Evolutionary conservation across 2,888 invertebrate species (phyloP).

Genomic region (Archips xylosteana): DNA sequence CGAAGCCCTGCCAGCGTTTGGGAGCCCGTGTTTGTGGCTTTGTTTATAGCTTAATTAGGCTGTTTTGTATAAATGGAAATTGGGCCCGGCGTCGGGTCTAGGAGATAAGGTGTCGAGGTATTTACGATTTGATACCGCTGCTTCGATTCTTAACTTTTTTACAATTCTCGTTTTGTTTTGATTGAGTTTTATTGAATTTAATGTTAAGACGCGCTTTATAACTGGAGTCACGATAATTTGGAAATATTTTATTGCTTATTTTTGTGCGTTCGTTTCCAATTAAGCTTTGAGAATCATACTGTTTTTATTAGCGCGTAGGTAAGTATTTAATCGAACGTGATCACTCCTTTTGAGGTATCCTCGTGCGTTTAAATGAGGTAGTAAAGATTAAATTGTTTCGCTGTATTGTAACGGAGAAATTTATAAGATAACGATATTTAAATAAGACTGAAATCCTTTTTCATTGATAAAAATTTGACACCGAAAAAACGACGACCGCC

Average conservation of each 20-base stretch:
- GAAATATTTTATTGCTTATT: conserved; percentile 40
- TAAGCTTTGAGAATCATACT: conserved; percentile 34
- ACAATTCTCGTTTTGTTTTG: conserved; percentile 68
- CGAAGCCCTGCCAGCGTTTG: conserved; percentile 70
- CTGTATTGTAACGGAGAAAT: conserved; percentile 40
- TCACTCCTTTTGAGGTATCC: conserved; percentile 25
- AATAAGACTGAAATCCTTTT: conserved; percentile 84
- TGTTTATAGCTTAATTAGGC: conserved; percentile 85
- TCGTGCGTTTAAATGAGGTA: conserved; percentile 37
- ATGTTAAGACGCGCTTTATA: conserved; percentile 42
- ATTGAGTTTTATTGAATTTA: conserved; percentile 57
- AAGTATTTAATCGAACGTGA: conserved; percentile 32
- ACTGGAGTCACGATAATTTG: conserved; percentile 39
- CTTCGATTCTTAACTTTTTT: conserved; percentile 58
- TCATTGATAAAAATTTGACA: conserved; percentile 85
- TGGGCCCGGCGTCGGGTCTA: conserved; percentile 72
- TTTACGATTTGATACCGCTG: conserved; percentile 78
- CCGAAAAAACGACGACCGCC: conserved; percentile 75
- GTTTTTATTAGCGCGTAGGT: conserved; percentile 39
- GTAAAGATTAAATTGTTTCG: conserved; percentile 41
- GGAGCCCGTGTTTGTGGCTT: conserved; percentile 80
- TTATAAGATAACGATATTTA: conserved; percentile 76
- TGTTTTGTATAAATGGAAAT: conserved; percentile 82
- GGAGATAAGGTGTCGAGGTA: conserved; percentile 82
- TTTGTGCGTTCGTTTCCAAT: conserved; percentile 39